Evolutionary conservation across 1,140 invertebrate genomes (phyloP), one percentile per base, ranked within the genome.

Genomic region (Orussus abietinus): DNA sequence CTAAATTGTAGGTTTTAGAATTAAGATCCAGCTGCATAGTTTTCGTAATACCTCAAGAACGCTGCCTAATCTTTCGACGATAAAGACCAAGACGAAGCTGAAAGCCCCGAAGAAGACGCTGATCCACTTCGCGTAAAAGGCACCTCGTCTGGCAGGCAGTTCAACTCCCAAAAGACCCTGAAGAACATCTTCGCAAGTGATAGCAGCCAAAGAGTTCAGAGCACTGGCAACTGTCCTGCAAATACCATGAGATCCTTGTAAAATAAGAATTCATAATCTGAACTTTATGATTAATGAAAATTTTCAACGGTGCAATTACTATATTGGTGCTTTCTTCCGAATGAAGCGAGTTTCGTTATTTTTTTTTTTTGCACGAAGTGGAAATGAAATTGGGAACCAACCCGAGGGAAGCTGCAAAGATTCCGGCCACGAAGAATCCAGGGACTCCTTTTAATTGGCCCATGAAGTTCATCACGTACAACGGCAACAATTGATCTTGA

Each of bases 141-240:
- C 86, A 26, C 85, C 85, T 62, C 79, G 83, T 9, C 78, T 64
- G 4, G 88, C 83, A 1, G 81, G 78, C 35, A 92, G 65, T 39
- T 81, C 77, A 12, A 84, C 78, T 7, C 78, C 78, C 17, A 86
- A 78, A 2, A 83, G 71, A 3, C 82, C 81, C 32, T 79, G 80
- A 0, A 92, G 67, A 38, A 94, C 80, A 69, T 96, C 93, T 67
- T 96, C 85, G 59, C 90, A 84, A 3, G 88, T 88, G 3, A 96
- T 88, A 0, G 93, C 92, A 0, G 92, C 84, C 31, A 96, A 68
- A 0, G 92, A 93, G 62, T 95, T 96, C 31, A 96, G 66, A 0
- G 91, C 90, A 14, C 90, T 91, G 0, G 92, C 92, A 2, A 96
- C 88, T 3, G 93, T 95, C 55, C 91, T 94, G 64, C 17, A 75